These are phyloP conservation scores for Scytalopus superciliaris DNA, from an alignment of 2,113 vertebrate species.

Conservation along the genomic window DNA sequence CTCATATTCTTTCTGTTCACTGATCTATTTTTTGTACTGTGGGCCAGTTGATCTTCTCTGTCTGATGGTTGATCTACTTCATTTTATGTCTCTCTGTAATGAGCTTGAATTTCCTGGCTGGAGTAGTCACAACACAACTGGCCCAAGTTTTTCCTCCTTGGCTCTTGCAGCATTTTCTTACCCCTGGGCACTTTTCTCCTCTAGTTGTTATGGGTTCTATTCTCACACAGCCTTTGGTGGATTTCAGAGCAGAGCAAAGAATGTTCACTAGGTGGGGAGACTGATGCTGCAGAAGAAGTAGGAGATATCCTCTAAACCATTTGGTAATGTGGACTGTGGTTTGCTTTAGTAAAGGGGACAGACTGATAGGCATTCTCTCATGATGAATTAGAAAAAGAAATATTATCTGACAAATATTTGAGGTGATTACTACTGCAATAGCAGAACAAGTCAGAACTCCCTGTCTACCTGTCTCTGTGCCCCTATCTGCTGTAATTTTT, in stretches of 20 bases:
- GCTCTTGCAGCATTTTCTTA: background rate
- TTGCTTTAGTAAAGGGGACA: background rate
- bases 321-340: background rate
- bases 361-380: background rate
- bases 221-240: background rate
- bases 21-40: background rate
- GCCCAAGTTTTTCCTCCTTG: background rate
- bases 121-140: background rate
- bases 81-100: background rate
- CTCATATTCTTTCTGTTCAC: background rate
- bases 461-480: background rate
- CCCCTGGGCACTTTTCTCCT: background rate
- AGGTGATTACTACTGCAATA: background rate
- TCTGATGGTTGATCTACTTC: background rate
- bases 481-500: background rate
- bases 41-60: background rate
- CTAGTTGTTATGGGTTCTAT: background rate
- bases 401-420: background rate
- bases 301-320: background rate
- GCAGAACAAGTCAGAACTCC: background rate
- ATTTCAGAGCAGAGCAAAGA: background rate
- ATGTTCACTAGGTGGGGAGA: background rate
- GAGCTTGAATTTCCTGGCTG: background rate
- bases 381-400: slow-evolving; percentile 4
- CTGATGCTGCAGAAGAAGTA: background rate